phyloP scores from a whole-genome alignment of 2,113 vertebrate genomes.

The Oxyruncus cristatus region DNA sequence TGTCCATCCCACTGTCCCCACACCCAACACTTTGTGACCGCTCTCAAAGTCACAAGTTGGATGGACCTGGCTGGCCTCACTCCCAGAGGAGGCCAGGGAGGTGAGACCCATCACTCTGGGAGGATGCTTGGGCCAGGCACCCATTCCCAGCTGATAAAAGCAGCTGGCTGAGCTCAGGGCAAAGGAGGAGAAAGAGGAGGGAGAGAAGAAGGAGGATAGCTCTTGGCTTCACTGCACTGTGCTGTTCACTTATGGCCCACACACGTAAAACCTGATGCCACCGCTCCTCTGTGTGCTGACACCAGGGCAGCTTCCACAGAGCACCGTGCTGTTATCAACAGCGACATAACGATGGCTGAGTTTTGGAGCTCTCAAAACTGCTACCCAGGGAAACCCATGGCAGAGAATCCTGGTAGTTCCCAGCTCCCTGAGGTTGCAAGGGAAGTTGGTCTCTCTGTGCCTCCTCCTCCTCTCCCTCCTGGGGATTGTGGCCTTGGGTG shows the following conservation, averaged over 20 bases:
- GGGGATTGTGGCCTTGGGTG: neutral
- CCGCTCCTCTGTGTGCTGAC: neutral
- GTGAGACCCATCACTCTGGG: neutral
- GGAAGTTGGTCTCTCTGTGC: neutral
- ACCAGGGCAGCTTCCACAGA: neutral
- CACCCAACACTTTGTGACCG: neutral
- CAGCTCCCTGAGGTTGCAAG: neutral
- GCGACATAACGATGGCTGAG: neutral
- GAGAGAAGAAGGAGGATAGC: neutral
- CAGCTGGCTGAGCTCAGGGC: neutral
- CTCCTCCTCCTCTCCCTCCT: neutral
- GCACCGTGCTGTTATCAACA: neutral
- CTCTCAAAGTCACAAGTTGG: neutral
- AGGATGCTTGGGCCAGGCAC: neutral
- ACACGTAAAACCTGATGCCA: neutral
- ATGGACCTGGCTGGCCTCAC: neutral
- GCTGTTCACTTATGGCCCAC: neutral
- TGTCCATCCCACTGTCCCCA: neutral
- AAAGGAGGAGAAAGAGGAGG: neutral
- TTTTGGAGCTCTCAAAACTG: neutral
- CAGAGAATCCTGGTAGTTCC: neutral
- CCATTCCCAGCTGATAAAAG: neutral
- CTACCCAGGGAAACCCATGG: neutral
- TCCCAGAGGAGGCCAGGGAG: neutral
- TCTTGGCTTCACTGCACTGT: neutral